Evolutionary conservation across 2,888 invertebrate species (phyloP).

Genomic region (Meta bourneti): DNA sequence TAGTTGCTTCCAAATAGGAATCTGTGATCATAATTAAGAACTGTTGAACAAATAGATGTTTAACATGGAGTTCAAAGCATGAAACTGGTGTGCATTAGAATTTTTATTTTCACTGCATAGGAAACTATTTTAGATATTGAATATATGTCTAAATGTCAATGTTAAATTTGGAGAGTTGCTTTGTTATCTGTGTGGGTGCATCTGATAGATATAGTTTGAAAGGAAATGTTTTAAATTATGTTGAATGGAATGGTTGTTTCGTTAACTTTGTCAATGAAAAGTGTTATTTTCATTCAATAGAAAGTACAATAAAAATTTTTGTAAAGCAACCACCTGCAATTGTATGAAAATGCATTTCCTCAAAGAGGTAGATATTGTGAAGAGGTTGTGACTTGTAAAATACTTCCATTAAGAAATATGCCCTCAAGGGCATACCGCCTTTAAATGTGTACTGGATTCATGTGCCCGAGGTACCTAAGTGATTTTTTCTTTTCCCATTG

Average conservation of each 20-base stretch:
- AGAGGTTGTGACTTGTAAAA: no score
- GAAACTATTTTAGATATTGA: background rate
- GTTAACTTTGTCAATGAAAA: no score
- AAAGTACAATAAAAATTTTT: no score
- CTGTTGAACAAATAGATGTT: background rate
- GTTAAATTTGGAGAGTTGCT: background rate
- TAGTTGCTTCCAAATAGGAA: conserved; percentile 67
- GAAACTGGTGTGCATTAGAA: background rate
- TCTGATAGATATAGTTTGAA: background rate
- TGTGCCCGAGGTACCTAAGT: no score
- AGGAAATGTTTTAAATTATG: background rate
- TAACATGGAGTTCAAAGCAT: background rate
- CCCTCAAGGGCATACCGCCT: no score
- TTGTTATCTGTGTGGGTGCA: background rate
- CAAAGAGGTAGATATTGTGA: no score
- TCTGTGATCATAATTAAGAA: background rate
- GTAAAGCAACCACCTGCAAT: no score
- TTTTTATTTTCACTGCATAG: background rate
- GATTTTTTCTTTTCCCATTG: no score
- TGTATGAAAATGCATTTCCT: no score
- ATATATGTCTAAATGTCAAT: background rate
- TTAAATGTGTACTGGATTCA: no score
- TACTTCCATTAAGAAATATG: no score
- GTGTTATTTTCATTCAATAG: no score
- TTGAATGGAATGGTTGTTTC: background rate